Conservation (phyloP, 2,113 vertebrate species). For the Brachyistius frenatus region DNA sequence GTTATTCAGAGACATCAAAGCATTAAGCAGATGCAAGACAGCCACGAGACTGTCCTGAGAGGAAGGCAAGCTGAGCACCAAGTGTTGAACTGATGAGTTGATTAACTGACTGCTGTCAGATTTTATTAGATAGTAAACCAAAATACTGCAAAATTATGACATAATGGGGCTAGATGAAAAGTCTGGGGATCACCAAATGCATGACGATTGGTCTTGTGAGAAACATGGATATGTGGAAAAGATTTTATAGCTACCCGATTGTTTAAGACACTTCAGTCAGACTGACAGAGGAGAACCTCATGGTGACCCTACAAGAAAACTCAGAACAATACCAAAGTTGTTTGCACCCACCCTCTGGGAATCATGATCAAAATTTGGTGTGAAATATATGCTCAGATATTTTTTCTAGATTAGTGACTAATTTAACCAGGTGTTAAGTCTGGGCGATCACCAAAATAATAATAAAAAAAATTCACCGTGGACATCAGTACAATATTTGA, state of each 20-base stretch:
- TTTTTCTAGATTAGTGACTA: too few species aligned
- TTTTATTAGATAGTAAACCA: neutral
- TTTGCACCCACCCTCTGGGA: neutral
- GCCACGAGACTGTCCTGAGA: constrained; percentile 6
- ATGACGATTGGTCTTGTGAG: neutral
- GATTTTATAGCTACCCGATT: too few species aligned
- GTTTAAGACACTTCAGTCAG: too few species aligned
- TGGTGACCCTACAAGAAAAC: neutral
- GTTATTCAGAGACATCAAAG: constrained; percentile 63
- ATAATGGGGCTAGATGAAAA: neutral
- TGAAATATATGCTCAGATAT: neutral
- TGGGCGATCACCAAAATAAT: neutral
- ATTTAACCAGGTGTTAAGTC: neutral
- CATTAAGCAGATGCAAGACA: constrained; percentile 19
- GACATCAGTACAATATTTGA: neutral
- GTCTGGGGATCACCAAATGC: too few species aligned
- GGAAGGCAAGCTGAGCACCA: constrained; percentile 19
- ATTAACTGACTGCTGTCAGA: neutral
- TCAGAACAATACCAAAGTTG: neutral
- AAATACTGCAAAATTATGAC: too few species aligned
- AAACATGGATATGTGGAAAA: neutral
- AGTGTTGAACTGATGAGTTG: neutral
- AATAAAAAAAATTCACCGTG: neutral
- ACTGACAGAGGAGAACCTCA: neutral
- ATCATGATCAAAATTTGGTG: neutral